Conservation (phyloP, 1,140 invertebrate genomes). For the Anastrepha obliqua region DNA sequence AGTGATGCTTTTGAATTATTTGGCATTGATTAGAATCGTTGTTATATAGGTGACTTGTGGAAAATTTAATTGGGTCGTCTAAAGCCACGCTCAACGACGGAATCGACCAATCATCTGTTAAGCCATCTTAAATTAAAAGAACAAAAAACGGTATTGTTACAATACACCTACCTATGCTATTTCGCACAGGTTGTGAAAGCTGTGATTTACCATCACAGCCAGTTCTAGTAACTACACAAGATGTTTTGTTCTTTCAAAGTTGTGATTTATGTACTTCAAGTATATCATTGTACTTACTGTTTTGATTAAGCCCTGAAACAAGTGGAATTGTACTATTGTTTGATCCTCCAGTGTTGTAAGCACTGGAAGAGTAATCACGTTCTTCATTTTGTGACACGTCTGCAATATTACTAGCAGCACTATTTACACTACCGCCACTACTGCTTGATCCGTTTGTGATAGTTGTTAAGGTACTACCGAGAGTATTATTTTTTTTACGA, state of each 20-base stretch:
- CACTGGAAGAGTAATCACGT: constrained; percentile 81
- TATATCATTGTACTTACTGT: constrained; percentile 46
- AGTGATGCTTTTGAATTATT: neutral
- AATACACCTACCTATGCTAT: neutral
- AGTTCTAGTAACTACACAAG: neutral
- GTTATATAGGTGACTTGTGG: neutral
- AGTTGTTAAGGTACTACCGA: constrained; percentile 64
- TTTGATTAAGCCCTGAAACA: constrained; percentile 76
- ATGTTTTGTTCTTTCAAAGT: neutral
- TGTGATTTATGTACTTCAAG: neutral
- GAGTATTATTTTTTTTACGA: constrained; percentile 56
- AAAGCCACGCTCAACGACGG: neutral
- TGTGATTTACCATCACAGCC: neutral
- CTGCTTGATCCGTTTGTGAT: constrained; percentile 64
- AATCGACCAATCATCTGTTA: neutral
- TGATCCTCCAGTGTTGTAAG: constrained; percentile 86
- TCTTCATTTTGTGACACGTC: constrained; percentile 74
- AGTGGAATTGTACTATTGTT: constrained; percentile 82
- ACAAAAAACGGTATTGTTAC: neutral
- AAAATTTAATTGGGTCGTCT: neutral
- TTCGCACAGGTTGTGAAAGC: neutral
- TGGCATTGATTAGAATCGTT: constrained; percentile 60
- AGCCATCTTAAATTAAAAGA: neutral
- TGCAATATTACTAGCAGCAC: constrained; percentile 11
- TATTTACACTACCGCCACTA: constrained; percentile 59